Conservation (phyloP, 1,140 invertebrate species). For the Bradysia coprophila region DNA sequence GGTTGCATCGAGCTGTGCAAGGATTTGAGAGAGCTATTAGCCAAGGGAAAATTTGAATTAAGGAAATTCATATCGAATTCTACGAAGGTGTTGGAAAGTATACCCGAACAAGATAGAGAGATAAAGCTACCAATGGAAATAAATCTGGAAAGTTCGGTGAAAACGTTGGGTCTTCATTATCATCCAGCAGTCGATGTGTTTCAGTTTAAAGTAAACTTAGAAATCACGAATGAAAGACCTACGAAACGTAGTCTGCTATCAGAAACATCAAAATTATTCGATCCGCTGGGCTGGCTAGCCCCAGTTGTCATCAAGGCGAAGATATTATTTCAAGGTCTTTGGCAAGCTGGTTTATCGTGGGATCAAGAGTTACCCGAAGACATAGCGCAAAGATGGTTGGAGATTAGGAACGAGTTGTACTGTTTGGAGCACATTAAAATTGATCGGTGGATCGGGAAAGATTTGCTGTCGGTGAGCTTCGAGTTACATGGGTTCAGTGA, state of each 20-base stretch:
- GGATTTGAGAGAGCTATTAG: too few relatives aligned
- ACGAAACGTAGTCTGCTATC: constrained; percentile 12
- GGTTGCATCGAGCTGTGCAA: too few relatives aligned
- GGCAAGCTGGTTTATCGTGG: constrained; percentile 15
- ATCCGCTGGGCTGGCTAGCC: constrained; percentile 17
- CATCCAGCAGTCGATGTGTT: too few relatives aligned
- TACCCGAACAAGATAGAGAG: too few relatives aligned
- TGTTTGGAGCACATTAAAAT: background rate
- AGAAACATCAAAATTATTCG: constrained; percentile 14
- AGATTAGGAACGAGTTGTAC: background rate
- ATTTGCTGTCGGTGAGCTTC: background rate
- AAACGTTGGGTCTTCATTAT: too few relatives aligned
- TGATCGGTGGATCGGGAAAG: background rate
- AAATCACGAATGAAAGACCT: too few relatives aligned
- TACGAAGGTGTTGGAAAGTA: too few relatives aligned
- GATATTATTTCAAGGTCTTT: constrained; percentile 19
- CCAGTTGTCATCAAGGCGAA: constrained; percentile 18
- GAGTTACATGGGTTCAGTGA: constrained; percentile 16
- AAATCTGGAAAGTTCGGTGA: too few relatives aligned
- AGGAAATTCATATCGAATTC: too few relatives aligned
- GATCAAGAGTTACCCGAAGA: constrained; percentile 16
- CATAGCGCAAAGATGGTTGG: background rate
- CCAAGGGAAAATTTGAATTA: too few relatives aligned
- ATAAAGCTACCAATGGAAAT: too few relatives aligned
- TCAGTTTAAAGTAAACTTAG: too few relatives aligned